These are phyloP conservation scores for Otis tarda DNA, from an alignment of 2,113 vertebrate genomes.

Conservation along the genomic window DNA sequence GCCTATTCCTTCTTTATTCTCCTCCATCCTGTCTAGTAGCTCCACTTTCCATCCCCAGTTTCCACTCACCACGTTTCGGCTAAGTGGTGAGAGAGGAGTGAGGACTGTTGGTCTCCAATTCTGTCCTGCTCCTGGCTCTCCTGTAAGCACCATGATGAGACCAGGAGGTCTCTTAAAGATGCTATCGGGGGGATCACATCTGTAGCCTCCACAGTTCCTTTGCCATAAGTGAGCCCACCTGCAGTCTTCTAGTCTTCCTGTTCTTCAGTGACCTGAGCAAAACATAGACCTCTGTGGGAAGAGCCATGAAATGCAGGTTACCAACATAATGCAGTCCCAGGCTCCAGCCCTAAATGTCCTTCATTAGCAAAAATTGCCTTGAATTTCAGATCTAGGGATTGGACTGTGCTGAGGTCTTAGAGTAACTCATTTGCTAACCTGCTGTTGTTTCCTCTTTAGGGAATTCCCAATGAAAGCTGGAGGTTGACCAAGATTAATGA, in stretches of 20 bases:
- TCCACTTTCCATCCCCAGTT: not conserved
- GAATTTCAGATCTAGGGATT: slow-evolving; percentile 3
- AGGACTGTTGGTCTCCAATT: not conserved
- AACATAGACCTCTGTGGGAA: not conserved
- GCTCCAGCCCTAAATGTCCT: not conserved
- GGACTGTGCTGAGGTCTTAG: not conserved
- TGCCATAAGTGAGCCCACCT: not conserved
- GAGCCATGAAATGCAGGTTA: not conserved
- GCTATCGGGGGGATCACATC: not conserved
- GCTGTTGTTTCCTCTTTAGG: slow-evolving; percentile 73
- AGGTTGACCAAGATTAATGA: slow-evolving; percentile 92
- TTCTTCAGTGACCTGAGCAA: not conserved
- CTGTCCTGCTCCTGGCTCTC: not conserved
- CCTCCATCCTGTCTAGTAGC: not conserved
- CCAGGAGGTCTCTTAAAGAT: not conserved
- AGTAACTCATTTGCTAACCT: slow-evolving; percentile 10
- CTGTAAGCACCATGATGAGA: not conserved
- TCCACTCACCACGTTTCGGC: not conserved
- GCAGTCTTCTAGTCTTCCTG: not conserved
- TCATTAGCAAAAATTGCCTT: not conserved
- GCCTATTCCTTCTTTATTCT: not conserved
- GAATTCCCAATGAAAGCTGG: slow-evolving; percentile 98
- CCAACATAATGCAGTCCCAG: not conserved
- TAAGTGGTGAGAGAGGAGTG: not conserved
- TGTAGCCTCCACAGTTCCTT: not conserved